phyloP scores from a whole-genome alignment of 2,797 vertebrate genomes.

The Myripristis murdjan region DNA sequence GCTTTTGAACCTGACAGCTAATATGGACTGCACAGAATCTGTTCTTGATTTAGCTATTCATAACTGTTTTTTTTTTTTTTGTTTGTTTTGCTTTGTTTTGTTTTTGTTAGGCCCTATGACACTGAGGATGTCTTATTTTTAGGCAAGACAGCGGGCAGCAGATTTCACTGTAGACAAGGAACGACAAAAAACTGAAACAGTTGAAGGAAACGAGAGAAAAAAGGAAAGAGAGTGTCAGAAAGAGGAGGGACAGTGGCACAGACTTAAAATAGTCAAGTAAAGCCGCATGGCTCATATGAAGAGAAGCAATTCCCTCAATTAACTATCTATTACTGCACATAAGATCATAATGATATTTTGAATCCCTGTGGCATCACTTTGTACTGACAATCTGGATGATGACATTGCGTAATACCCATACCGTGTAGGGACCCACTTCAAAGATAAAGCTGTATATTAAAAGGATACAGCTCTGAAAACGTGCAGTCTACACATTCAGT shows the following conservation, averaged over 20 bases:
- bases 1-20: too few relatives aligned
- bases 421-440: slow-evolving; percentile 30
- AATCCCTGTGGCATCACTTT: slow-evolving; percentile 21
- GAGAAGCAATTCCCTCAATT: slow-evolving; percentile 4
- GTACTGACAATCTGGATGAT: slow-evolving; percentile 28
- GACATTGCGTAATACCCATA: slow-evolving; percentile 33
- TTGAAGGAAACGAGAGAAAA: slow-evolving; percentile 4
- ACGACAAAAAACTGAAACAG: slow-evolving; percentile 24
- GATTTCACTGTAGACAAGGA: slow-evolving; percentile 31
- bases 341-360: slow-evolving; percentile 12
- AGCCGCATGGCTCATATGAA: slow-evolving; percentile 13
- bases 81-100: slow-evolving; percentile 28
- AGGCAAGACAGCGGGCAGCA: slow-evolving; percentile 1
- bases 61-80: too few relatives aligned
- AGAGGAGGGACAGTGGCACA: background rate
- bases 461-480: slow-evolving; percentile 12
- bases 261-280: slow-evolving; percentile 17
- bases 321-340: slow-evolving; percentile 15
- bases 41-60: slow-evolving; percentile 13
- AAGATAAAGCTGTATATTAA: slow-evolving; percentile 34
- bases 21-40: too few relatives aligned
- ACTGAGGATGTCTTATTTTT: background rate
- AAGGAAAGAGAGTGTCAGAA: background rate
- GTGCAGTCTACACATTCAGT: too few relatives aligned
- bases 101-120: slow-evolving; percentile 20